Conservation (phyloP, 2,797 vertebrate species). For the Lemur catta region DNA sequence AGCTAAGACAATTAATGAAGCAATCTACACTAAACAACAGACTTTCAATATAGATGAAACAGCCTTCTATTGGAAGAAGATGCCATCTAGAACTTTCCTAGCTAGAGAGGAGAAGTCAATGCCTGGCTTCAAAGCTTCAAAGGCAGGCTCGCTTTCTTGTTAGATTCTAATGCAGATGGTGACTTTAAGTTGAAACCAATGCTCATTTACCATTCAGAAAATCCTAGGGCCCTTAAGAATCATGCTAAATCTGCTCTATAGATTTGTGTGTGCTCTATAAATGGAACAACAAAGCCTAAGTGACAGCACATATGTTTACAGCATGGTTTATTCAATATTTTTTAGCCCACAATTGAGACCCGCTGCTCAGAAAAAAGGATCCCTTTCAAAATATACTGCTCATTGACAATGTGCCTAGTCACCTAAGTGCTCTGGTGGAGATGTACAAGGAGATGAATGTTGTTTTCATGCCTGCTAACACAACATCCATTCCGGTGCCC, state of each 20-base stretch:
- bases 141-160: neutral
- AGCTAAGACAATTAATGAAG: neutral
- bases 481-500: neutral
- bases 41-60: neutral
- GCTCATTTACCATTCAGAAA: neutral
- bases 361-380: neutral
- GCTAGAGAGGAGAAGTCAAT: neutral
- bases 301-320: neutral
- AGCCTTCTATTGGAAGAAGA: neutral
- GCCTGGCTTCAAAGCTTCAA: neutral
- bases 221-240: neutral
- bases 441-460: neutral
- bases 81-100: neutral
- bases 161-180: neutral
- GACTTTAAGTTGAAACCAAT: neutral
- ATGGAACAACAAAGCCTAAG: neutral
- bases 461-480: neutral
- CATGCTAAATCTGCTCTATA: neutral
- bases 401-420: neutral
- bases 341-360: neutral
- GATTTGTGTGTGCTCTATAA: neutral
- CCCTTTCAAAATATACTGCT: neutral
- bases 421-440: neutral
- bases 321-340: neutral
- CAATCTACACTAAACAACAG: neutral